These are phyloP conservation scores for Phymatocera aterrima DNA, from an alignment of 2,888 invertebrate species.

Conservation along the genomic window DNA sequence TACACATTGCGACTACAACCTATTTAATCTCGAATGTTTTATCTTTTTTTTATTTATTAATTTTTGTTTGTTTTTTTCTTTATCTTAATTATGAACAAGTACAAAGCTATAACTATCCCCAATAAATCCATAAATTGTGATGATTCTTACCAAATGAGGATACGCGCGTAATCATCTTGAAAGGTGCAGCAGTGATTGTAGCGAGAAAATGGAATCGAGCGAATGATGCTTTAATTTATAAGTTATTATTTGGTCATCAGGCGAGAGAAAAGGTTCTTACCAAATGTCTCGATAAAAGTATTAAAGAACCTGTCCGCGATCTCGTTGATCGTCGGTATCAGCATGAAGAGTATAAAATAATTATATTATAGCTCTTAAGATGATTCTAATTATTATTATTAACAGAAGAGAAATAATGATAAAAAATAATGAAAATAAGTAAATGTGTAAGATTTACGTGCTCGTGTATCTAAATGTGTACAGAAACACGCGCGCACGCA, in stretches of 20 bases:
- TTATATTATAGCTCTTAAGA: slow-evolving; percentile 58
- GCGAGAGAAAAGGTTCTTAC: slow-evolving; percentile 26
- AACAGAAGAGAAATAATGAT: slow-evolving; percentile 53
- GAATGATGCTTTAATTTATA: slow-evolving; percentile 28
- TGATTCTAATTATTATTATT: slow-evolving; percentile 58
- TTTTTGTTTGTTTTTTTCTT: too few relatives aligned
- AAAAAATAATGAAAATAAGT: slow-evolving; percentile 47
- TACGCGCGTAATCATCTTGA: slow-evolving; percentile 52
- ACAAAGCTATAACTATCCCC: slow-evolving; percentile 67
- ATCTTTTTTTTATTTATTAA: slow-evolving; percentile 1
- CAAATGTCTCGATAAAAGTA: slow-evolving; percentile 38
- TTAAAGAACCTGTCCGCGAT: slow-evolving; percentile 32
- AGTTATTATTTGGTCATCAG: slow-evolving; percentile 31
- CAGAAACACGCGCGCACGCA: neutral
- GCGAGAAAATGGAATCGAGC: slow-evolving; percentile 30
- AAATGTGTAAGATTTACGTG: slow-evolving; percentile 29
- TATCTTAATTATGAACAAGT: slow-evolving; percentile 65
- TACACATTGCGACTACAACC: neutral
- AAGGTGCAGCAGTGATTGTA: slow-evolving; percentile 33
- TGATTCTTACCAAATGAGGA: slow-evolving; percentile 67
- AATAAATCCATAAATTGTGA: slow-evolving; percentile 65
- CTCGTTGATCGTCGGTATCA: slow-evolving; percentile 32
- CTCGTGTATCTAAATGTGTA: slow-evolving; percentile 2
- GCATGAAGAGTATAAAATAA: slow-evolving; percentile 40
- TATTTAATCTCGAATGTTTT: slow-evolving; percentile 32